Base-by-base conservation (phyloP, 2,888 invertebrate species). In the Lucinisca nassula region DNA sequence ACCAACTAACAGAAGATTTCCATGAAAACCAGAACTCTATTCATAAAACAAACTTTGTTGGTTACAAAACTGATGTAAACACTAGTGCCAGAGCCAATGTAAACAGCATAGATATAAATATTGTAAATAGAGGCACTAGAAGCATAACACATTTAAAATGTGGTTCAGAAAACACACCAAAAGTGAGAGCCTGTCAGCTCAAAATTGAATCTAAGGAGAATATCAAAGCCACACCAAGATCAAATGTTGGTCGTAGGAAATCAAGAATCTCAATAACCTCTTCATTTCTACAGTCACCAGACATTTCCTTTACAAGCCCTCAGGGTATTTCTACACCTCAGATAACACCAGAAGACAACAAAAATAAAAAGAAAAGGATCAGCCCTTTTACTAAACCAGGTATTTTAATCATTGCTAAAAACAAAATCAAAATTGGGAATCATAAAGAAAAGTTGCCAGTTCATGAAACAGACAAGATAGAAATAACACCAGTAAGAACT, bases 251-350 rank as follows among this genome's bases (percentile, higher is more conserved):
- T 30, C 67, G 35, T 67, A 32, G 30, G 12, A 67, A 67, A 35
- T 67, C 67, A n/a, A 67, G 67, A 67, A 1, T 67, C 21, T 67
- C 67, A 1, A 35, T 67, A 6, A 35, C 24, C 2, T 67, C 67
- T 67, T 67, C 67, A 32, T 67, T 67, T 17, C 45, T 49, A 24
- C 12, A 30, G n/a, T 74, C 49, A 45, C 74, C 40, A 40, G 74
- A 74, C n/a, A 40, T 74, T 24, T 40, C 45, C 1, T 74, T 17
- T 6, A 37, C 74, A 2, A 74, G 74, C n/a, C 74, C 74, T n/a
- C 74, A 74, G 27, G 38, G 74, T 10, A 49, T 74, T 6, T 82
- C 82, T 2, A 78, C 85, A 27, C 82, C 85, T 14, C 49, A 67
- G n/a, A 61, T 77, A 27, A 82, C 82, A 0, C 82, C 82, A 35